Conservation (phyloP, 2,113 vertebrate species). For the Gobiocypris rarus region DNA sequence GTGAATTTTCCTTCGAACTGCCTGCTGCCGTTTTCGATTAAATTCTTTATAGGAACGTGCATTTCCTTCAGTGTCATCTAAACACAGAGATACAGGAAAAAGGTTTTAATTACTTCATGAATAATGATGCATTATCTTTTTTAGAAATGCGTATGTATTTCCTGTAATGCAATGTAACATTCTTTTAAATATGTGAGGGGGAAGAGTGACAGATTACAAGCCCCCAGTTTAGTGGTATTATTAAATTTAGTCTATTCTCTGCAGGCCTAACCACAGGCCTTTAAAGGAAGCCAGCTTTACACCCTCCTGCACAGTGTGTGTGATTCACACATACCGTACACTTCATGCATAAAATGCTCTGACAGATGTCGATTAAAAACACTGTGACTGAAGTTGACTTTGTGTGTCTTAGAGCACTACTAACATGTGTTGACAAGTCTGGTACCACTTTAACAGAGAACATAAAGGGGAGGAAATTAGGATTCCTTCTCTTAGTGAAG, state of each 20-base stretch:
- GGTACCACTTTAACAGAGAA: neutral
- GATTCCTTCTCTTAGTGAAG: neutral
- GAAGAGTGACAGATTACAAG: neutral
- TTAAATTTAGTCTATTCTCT: neutral
- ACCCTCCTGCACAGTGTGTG: neutral
- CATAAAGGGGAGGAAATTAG: neutral
- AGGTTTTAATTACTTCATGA: neutral
- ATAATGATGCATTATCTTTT: neutral
- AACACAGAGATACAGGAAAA: neutral
- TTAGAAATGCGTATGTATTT: neutral
- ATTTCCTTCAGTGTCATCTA: conserved; percentile 67
- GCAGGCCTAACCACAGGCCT: conserved; percentile 29
- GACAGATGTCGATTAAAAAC: neutral
- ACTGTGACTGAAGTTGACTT: neutral
- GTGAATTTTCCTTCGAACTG: conserved; percentile 88
- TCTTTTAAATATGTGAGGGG: neutral
- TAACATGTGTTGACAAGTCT: neutral
- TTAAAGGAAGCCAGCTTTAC: conserved; percentile 32
- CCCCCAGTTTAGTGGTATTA: conserved; percentile 1
- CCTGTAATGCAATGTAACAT: neutral
- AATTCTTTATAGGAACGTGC: conserved; percentile 72
- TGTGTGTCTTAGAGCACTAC: neutral
- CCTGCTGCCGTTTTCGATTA: conserved; percentile 83
- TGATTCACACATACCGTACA: neutral
- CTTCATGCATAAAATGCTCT: neutral